Base-by-base conservation (phyloP, 2,888 invertebrate genomes). In the Ferdinandea cuprea region DNA sequence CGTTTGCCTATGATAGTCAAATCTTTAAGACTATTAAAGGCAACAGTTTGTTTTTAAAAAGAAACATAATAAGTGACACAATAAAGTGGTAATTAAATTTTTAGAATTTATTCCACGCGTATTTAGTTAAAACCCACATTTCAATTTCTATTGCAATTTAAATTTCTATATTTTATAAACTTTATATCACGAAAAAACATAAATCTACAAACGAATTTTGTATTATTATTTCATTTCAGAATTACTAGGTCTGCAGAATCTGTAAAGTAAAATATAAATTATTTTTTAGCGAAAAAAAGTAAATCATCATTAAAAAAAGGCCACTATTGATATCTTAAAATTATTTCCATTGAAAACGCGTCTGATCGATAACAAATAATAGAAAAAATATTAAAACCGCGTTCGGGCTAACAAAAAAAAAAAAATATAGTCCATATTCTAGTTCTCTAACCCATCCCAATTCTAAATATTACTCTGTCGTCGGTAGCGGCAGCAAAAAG, bases 311-410 rank as follows among this genome's bases (percentile, higher is more conserved):
- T 15, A 58, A n/a, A n/a, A n/a, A n/a, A 54, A 37, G 59, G 42
- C 42, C 73, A 48, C 15, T 40, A 30, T 63, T 73, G 37, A 52
- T 9, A 63, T 28, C 25, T 11, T 2, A 11, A 11, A 19, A 11
- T n/a, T 7, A 56, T 28, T 25, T 25, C 44, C 25, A 46, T 52
- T n/a, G 17, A 58, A 50, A 59, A 30, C 59, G 48, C 50, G 35
- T 61, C 32, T 19, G 25, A 63, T 37, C 30, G 35, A 46, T 46
- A 28, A 37, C 25, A 35, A 61, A 63, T 42, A 59, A 13, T 56
- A 46, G 13, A 44, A n/a, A 32, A 25, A 40, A 58, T 37, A 17
- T 46, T 73, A 48, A 74, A 46, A 40, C 48, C 58, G 58, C 73
- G 66, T 42, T 68, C 19, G 19, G 63, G 42, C 48, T 48, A 8